phyloP scores from a whole-genome alignment of 1,140 invertebrate species.

The Drosophila ambigua region DNA sequence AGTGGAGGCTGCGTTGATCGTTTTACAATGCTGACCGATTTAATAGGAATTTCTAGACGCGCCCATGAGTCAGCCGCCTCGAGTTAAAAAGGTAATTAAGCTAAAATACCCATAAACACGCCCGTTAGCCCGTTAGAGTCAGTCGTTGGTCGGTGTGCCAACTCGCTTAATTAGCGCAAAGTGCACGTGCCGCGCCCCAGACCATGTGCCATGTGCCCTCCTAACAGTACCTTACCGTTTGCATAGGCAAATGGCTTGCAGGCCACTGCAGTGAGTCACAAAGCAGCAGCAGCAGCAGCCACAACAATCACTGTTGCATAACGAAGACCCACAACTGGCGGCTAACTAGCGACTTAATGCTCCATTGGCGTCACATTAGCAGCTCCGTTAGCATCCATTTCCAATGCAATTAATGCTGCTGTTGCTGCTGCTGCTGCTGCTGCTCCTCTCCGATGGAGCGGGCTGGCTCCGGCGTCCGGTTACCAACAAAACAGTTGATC shows the following conservation, averaged over 20 bases:
- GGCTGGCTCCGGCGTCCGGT: constrained; percentile 58
- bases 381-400: constrained; percentile 63
- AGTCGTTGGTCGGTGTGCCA: background rate
- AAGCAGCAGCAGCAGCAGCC: constrained; percentile 18
- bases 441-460: constrained; percentile 45
- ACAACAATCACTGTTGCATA: constrained; percentile 61
- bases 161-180: constrained; percentile 62
- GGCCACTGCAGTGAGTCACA: constrained; percentile 27
- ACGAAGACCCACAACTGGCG: constrained; percentile 55
- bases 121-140: constrained; percentile 7
- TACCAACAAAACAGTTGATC: constrained; percentile 54
- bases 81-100: constrained; percentile 28
- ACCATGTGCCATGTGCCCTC: too few relatives aligned
- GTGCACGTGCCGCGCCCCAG: constrained; percentile 30
- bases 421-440: constrained; percentile 21
- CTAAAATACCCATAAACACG: constrained; percentile 15
- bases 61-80: constrained; percentile 47
- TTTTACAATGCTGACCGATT: constrained; percentile 23
- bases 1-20: constrained; percentile 11
- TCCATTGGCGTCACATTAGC: constrained; percentile 57
- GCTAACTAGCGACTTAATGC: constrained; percentile 66
- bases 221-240: background rate
- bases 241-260: background rate
- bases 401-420: constrained; percentile 60
- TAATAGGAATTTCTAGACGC: constrained; percentile 49